Percentiles rank a stretch among this genome's conserved stretches.
Conservation (phyloP, 2,797 vertebrate genomes). For the Spatula versicolor region DNA sequence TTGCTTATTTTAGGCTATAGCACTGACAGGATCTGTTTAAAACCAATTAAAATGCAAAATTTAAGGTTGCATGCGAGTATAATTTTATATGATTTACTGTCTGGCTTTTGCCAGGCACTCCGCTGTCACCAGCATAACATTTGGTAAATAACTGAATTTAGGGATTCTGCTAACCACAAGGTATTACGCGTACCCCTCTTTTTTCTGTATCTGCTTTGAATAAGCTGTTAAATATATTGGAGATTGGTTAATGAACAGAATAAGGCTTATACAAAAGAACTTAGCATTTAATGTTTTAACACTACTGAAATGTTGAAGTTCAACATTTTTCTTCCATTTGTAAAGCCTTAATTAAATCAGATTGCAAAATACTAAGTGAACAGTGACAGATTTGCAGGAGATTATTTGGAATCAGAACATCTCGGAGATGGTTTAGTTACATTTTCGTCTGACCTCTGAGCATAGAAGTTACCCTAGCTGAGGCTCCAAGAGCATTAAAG, state of each 20-base stretch:
- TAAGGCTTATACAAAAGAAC: slow-evolving; percentile 25
- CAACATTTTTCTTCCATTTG: slow-evolving; percentile 53
- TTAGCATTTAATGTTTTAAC: slow-evolving; percentile 57
- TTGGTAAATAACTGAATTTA: slow-evolving; percentile 71
- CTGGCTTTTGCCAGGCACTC: slow-evolving; percentile 33
- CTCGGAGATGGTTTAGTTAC: slow-evolving; percentile 15
- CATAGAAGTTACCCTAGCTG: slow-evolving; percentile 10
- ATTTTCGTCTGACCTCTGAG: slow-evolving; percentile 56
- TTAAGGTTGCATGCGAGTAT: slow-evolving; percentile 34
- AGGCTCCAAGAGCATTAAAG: slow-evolving; percentile 11
- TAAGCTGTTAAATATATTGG: slow-evolving; percentile 3
- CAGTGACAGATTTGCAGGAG: slow-evolving; percentile 6
- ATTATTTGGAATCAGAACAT: slow-evolving; percentile 30
- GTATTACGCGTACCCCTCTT: neutral
- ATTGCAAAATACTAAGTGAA: slow-evolving; percentile 30
- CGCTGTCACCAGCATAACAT: slow-evolving; percentile 48
- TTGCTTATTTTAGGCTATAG: slow-evolving; percentile 43
- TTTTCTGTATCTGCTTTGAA: slow-evolving; percentile 27
- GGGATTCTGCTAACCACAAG: slow-evolving; percentile 16
- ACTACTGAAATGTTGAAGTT: slow-evolving; percentile 46
- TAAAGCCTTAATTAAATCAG: slow-evolving; percentile 61
- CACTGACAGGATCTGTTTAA: slow-evolving; percentile 37
- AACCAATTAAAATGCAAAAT: slow-evolving; percentile 73
- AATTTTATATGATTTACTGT: slow-evolving; percentile 66
- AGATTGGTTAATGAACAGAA: neutral